Evolutionary conservation across 1,140 invertebrate genomes (phyloP), one percentile per base, ranked within the genome.

Genomic region (Dreissena rostriformis): DNA sequence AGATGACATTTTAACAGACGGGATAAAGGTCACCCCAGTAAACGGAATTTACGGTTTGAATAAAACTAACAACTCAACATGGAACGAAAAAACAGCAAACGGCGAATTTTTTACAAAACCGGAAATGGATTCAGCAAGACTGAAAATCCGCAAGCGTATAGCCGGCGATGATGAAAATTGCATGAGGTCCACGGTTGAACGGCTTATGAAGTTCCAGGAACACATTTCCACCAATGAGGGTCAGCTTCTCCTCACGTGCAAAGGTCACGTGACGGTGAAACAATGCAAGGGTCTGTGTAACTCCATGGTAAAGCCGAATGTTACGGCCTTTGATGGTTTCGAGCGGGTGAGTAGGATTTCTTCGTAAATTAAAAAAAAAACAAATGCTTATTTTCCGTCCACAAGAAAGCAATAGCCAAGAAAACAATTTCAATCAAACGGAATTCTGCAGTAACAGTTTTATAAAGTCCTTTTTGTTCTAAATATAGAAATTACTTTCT

Each of bases 231-330:
- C 68, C 2, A 19, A 72, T 14, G 70, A 53, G 22, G 71, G 79
- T 11, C 12, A 11, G 8, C 26, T 81, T 0, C 17, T 52, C 0
- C 29, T 81, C 67, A 65, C 22, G 2, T 81, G 79, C 51, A 73
- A 52, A 12, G 79, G 79, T 1, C 12, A 28, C 6, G 70, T 73
- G 14, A n/a, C 66, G 17, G 70, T 81, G 11, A 81, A 81, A 10
- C 71, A 81, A 52, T 81, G 79, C 29, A 70, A 81, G 26, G 79
- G 79, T 24, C 28, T 68, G 22, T 81, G 79, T 61, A 61, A 26
- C 12, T 81, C 79, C 26, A 19, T 22, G 17, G 68, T 81, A 2
- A 73, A 49, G 65, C 79, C 79, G 4, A 65, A 52, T 26, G 55
- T 81, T 5, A 73, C 53, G 14, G 67, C 52, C 22, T 71, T 55